phyloP scores from a whole-genome alignment of 2,888 invertebrate species.

The Platycheirus rosarum region DNA sequence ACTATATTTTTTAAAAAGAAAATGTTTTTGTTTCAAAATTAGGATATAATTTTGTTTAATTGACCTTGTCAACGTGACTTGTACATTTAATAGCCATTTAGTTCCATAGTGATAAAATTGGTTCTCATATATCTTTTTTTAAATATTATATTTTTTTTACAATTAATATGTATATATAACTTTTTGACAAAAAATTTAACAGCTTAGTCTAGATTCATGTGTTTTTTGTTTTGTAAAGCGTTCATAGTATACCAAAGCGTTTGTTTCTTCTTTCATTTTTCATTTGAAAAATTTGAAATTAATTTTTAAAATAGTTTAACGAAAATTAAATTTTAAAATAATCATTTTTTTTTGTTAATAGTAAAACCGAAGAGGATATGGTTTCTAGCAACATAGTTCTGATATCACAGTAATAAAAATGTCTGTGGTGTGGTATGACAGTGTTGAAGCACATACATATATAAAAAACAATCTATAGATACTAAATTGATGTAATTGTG shows the following conservation, averaged over 20 bases:
- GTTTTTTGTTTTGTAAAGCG: conserved; percentile 80
- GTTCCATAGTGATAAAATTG: conserved; percentile 12
- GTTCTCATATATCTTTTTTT: conserved; percentile 32
- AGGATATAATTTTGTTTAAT: no score
- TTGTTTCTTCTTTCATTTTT: conserved; percentile 75
- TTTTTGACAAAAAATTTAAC: conserved; percentile 5
- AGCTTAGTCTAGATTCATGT: conserved; percentile 48
- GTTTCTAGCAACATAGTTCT: conserved; percentile 31
- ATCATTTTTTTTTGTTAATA: background rate
- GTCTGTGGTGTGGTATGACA: conserved; percentile 14
- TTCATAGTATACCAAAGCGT: conserved; percentile 83
- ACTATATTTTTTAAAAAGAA: no score
- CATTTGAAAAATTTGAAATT: conserved; percentile 41
- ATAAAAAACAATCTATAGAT: conserved; percentile 2
- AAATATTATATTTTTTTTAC: conserved; percentile 38
- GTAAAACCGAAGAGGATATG: conserved; percentile 6
- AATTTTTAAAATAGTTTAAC: background rate
- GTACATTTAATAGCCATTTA: background rate
- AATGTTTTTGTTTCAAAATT: no score
- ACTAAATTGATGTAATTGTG: conserved; percentile 9
- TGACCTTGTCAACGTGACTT: no score
- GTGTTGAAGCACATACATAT: conserved; percentile 19
- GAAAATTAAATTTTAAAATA: background rate
- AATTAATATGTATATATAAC: conserved; percentile 48
- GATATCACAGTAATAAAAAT: conserved; percentile 38